Base-by-base conservation (phyloP, 2,888 invertebrate species). In the Rhaphigaster nebulosa region DNA sequence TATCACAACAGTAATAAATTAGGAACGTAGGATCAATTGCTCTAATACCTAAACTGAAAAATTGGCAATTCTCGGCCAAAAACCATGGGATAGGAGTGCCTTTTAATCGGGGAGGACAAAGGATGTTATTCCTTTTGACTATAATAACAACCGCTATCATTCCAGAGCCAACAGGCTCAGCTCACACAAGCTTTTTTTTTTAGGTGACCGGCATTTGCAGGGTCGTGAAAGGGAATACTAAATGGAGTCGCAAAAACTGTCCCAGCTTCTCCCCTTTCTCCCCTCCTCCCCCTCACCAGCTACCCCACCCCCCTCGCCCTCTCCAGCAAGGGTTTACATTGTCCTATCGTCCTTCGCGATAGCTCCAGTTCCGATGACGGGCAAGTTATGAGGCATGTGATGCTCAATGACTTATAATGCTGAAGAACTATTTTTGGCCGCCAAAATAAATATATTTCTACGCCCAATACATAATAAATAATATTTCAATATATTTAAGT, bases 81-180 rank as follows among this genome's bases (percentile, higher is more conserved):
- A 76, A 6, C 70, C 18, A 34, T 23, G 34, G 70, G 38, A 34
- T 23, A 20, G 70, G 38, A 76, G 70, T 23, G 70, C 38, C 34
- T 76, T 76, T 34, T 76, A 76, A 76, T 76, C 4, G 18, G 4
- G 34, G 23, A 65, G 70, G 38, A 76, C 70, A 76, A 76, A 76
- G 70, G 70, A 76, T 76, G 34, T 76, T 76, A 76, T 76, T 76
- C 70, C 70, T 76, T 76, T 76, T 76, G 70, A 76, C 70, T 76
- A 38, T 76, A 76, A 76, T 76, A 76, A 76, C 70, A 23, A 76
- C 29, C 29, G 65, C 65, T 23, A 0, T 18, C 29, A 34, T 65
- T 18, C 15, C 65, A 65, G 38, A 12, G 26, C 38, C 20, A 34
- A 76, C 70, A 4, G 38, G 38, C 18, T 38, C 70, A 38, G 20